These are phyloP conservation scores for Drosophila persimilis DNA, from an alignment of 1,140 invertebrate genomes.

Conservation along the genomic window DNA sequence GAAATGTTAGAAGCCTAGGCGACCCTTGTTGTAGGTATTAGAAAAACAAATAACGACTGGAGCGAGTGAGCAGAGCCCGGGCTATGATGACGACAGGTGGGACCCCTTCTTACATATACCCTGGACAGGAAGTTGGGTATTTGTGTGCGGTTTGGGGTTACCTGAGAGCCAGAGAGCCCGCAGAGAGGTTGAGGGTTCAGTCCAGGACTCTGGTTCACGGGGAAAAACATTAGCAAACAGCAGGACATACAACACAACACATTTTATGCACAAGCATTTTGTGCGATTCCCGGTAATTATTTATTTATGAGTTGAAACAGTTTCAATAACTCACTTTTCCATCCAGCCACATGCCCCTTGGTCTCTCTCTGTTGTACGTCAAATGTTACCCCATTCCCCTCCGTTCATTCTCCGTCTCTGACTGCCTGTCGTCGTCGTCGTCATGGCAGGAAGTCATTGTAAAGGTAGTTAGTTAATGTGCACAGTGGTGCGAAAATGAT, in stretches of 20 bases:
- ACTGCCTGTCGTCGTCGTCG: conserved; percentile 31
- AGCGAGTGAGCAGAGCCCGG: conserved; percentile 20
- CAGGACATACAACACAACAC: conserved; percentile 31
- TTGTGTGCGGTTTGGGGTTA: conserved; percentile 14
- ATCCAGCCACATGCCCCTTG: not conserved
- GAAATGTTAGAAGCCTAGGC: conserved; percentile 39
- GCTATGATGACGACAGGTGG: conserved; percentile 33
- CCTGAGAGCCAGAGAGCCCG: no score
- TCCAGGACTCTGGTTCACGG: not conserved
- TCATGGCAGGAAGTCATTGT: conserved; percentile 74
- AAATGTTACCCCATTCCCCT: conserved; percentile 41
- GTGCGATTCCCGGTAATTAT: conserved; percentile 74
- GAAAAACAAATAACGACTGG: conserved; percentile 60
- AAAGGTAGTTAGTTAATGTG: conserved; percentile 75
- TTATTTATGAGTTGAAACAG: conserved; percentile 82
- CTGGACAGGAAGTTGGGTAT: conserved; percentile 21
- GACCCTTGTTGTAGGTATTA: conserved; percentile 35
- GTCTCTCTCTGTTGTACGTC: conserved; percentile 35
- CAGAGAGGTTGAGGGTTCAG: not conserved
- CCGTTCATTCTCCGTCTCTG: not conserved
- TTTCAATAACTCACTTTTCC: conserved; percentile 78
- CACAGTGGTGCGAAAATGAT: conserved; percentile 75
- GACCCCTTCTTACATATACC: not conserved
- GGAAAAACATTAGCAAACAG: conserved; percentile 67
- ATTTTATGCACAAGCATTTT: conserved; percentile 61